These are phyloP conservation scores for Fulica atra DNA, from an alignment of 2,113 vertebrate species.

Conservation along the genomic window DNA sequence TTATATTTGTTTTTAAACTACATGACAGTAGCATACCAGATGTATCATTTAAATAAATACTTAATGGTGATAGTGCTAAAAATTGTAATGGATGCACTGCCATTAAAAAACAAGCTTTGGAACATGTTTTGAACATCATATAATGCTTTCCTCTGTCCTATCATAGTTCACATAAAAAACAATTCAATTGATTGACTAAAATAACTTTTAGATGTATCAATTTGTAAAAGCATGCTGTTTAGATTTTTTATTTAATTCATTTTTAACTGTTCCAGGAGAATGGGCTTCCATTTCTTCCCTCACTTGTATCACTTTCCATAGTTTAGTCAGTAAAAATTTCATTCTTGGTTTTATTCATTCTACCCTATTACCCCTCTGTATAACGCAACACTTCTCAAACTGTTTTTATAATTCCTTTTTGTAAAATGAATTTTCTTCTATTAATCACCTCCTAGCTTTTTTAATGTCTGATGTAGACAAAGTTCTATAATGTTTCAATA, in stretches of 20 bases:
- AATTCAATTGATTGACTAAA: not conserved
- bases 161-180: not conserved
- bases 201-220: not conserved
- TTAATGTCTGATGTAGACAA: not conserved
- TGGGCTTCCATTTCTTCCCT: not conserved
- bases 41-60: not conserved
- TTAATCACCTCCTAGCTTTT: not conserved
- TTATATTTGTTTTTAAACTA: not conserved
- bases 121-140: not conserved
- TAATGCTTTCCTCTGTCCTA: not conserved
- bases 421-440: not conserved
- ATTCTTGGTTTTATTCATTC: not conserved
- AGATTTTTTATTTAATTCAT: not conserved
- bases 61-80: not conserved
- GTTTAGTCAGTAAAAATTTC: not conserved
- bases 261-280: not conserved
- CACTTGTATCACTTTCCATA: not conserved
- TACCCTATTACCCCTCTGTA: not conserved
- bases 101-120: not conserved
- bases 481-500: not conserved
- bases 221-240: not conserved
- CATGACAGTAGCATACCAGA: not conserved
- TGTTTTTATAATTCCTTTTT: not conserved
- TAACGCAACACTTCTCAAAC: not conserved
- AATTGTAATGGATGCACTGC: not conserved